phyloP scores from a whole-genome alignment of 2,113 vertebrate species.

The Trochalopteron elliotii region DNA sequence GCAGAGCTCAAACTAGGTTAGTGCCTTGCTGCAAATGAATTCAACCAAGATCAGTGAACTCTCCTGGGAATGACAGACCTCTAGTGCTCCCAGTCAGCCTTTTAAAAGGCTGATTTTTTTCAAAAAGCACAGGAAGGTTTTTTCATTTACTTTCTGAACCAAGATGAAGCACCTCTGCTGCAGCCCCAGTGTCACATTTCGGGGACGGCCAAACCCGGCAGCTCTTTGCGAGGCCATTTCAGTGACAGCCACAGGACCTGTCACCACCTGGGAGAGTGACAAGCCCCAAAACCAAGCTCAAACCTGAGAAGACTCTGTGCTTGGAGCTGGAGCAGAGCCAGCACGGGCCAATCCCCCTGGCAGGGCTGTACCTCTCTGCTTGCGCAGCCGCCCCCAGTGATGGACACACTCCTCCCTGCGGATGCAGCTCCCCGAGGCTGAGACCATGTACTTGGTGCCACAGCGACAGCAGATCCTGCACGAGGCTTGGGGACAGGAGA shows the following conservation, averaged over 20 bases:
- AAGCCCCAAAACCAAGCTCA: not conserved
- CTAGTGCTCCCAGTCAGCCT: not conserved
- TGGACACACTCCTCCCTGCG: slow-evolving; percentile 89
- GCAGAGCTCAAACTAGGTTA: not conserved
- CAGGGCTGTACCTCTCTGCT: slow-evolving; percentile 80
- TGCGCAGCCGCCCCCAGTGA: slow-evolving; percentile 91
- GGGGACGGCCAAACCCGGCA: accelerated
- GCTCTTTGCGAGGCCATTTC: not conserved
- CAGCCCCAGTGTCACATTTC: not conserved
- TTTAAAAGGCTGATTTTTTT: not conserved
- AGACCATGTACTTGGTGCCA: slow-evolving; percentile 88
- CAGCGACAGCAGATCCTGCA: slow-evolving; percentile 91
- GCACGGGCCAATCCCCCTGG: accelerated
- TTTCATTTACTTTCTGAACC: not conserved
- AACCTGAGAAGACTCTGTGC: accelerated
- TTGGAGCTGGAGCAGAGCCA: not conserved
- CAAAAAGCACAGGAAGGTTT: not conserved
- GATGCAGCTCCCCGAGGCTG: slow-evolving; percentile 83
- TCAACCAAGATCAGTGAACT: not conserved
- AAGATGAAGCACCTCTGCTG: not conserved
- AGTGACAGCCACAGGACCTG: not conserved
- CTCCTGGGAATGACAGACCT: not conserved
- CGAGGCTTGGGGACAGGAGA: slow-evolving; percentile 72
- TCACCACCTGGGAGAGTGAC: accelerated
- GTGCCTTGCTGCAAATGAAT: not conserved